These are phyloP conservation scores for Pegoplata infirma DNA, from an alignment of 2,888 invertebrate species.

Conservation along the genomic window DNA sequence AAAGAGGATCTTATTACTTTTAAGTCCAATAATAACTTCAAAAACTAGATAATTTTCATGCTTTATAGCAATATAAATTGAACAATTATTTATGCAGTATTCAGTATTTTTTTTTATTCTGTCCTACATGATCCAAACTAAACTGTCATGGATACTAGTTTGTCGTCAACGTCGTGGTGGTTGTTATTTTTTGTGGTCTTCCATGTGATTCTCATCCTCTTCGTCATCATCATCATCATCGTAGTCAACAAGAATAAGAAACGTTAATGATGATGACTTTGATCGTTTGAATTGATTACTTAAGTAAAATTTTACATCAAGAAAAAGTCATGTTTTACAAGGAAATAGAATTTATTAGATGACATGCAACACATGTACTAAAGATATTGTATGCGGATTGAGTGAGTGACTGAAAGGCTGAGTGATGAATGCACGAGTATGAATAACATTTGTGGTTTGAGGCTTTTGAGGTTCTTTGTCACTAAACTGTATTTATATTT, in stretches of 20 bases:
- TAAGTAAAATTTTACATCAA: not conserved
- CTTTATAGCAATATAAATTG: not conserved
- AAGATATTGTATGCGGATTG: no score
- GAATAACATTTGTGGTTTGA: constrained; percentile 13
- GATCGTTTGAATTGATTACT: constrained; percentile 44
- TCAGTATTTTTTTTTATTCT: not conserved
- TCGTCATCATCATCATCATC: not conserved
- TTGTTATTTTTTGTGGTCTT: not conserved
- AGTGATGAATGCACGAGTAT: constrained; percentile 7
- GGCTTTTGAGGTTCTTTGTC: constrained; percentile 10
- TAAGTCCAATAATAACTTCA: no score
- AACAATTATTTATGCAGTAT: constrained; percentile 7
- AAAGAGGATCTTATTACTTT: no score
- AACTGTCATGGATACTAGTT: constrained; percentile 2
- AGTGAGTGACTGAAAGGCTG: no score
- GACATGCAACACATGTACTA: constrained; percentile 43
- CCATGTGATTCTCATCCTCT: not conserved
- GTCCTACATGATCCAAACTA: constrained; percentile 17
- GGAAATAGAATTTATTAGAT: constrained; percentile 54
- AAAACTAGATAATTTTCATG: constrained; percentile 1
- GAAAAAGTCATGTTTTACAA: constrained; percentile 55
- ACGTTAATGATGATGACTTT: constrained; percentile 48
- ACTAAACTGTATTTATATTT: constrained; percentile 8
- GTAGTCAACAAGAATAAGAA: constrained; percentile 28
- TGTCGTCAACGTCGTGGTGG: not conserved